Conservation (phyloP, 2,113 vertebrate species). For the Theropithecus gelada region DNA sequence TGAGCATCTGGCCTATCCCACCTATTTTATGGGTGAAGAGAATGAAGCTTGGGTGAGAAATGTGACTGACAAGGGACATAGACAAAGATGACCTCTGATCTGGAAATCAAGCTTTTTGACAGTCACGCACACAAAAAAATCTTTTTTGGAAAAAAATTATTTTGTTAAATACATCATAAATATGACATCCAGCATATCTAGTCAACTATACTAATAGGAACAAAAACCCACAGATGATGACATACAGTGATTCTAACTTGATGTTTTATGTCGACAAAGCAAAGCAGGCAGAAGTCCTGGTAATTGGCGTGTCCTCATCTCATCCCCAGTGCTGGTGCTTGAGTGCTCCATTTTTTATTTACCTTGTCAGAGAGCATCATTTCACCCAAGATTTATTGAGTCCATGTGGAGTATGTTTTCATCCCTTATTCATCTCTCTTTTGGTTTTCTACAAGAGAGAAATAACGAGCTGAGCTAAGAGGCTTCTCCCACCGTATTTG, state of each 20-base stretch:
- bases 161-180: constrained; percentile 37
- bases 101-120: background rate
- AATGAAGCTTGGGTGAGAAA: background rate
- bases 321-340: background rate
- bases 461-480: background rate
- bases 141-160: background rate
- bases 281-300: background rate
- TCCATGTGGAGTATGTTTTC: background rate
- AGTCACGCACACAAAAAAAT: background rate
- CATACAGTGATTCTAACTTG: constrained; percentile 27
- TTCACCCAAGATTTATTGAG: background rate
- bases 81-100: background rate
- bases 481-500: background rate
- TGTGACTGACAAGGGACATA: background rate
- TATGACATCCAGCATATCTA: background rate
- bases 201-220: background rate
- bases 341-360: background rate
- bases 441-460: background rate
- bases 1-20: background rate
- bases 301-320: background rate
- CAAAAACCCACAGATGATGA: background rate
- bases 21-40: background rate
- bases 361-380: background rate
- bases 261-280: constrained; percentile 17
- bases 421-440: background rate